Conservation (phyloP, 2,888 invertebrate species). For the Petrophora chlorosata region DNA sequence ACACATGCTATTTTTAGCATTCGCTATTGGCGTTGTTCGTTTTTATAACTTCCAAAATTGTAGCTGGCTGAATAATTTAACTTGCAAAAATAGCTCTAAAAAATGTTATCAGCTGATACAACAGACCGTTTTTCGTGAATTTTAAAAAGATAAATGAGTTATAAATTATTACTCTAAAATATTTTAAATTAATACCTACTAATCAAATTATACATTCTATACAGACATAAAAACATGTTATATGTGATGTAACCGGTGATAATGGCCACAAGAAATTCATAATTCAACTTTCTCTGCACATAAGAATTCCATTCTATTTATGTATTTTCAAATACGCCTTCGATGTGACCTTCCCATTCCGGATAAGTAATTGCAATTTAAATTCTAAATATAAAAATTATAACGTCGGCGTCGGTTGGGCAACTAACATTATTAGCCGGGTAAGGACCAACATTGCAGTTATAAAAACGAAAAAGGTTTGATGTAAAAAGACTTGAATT, state of each 20-base stretch:
- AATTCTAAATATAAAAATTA: conserved; percentile 7
- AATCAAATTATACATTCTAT: conserved; percentile 35
- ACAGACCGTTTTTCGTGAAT: not conserved
- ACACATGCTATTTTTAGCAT: too few relatives aligned
- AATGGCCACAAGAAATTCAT: conserved; percentile 28
- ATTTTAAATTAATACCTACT: conserved; percentile 15
- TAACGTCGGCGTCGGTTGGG: too few relatives aligned
- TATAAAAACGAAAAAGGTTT: too few relatives aligned
- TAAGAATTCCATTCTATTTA: conserved; percentile 25
- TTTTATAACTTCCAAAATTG: too few relatives aligned
- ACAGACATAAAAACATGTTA: conserved; percentile 25
- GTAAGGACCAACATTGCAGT: too few relatives aligned
- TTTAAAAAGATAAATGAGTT: conserved; percentile 4
- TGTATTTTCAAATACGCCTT: conserved; percentile 25
- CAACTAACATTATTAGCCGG: too few relatives aligned
- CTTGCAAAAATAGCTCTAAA: not conserved
- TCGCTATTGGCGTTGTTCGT: too few relatives aligned
- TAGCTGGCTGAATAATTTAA: not conserved
- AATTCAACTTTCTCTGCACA: conserved; percentile 33
- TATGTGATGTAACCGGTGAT: conserved; percentile 30
- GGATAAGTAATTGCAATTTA: conserved; percentile 18
- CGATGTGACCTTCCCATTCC: conserved; percentile 20
- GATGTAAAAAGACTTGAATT: too few relatives aligned
- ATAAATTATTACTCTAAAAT: too few relatives aligned
- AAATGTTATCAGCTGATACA: too few relatives aligned